Evolutionary conservation across 2,113 vertebrate species (phyloP), one percentile per base, ranked within the genome.

Genomic region (Ailurus styani): DNA sequence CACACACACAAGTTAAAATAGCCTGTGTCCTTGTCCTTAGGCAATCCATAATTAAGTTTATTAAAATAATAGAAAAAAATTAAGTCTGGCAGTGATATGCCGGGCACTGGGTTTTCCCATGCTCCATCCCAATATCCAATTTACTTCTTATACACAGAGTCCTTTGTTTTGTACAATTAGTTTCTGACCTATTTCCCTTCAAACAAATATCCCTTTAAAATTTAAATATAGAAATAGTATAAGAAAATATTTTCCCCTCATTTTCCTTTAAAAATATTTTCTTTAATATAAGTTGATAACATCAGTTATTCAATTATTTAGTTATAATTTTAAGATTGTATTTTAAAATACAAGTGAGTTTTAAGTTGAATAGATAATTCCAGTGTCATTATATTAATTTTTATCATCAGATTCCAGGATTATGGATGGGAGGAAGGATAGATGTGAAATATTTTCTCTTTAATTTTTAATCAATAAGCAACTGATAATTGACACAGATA

Each of bases 241-340:
- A 37, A 96, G 37, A 66, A 84, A 93, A 50, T 7, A 54, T 60
- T 78, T 81, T 55, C 23, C 17, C 18, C 18, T 5, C 83, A 47
- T 29, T 72, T 87, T 55, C 87, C 55, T 83, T 68, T 78, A 23
- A 87, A 77, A 50, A 4, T 50, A 0, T 57, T 96, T 62, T 85
- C 13, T 50, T 54, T 85, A 89, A 60, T 72, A 75, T 37, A 87
- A 95, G 27, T 83, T 78, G 37, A 72, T 85, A 93, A 40, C 1
- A 78, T 60, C 34, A 72, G 14, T 78, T 66, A 90, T 96, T 62
- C 87, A 78, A 64, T 55, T 87, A 68, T 87, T 70, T 79, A 50
- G 55, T 83, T 90, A 72, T 25, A 60, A 86, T 91, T 87, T 97
- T 66, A 94, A 79, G 86, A 42, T 87, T 89, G 13, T 62, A n/a